Evolutionary conservation across 1,140 invertebrate genomes (phyloP).

Genomic region (Zaprionus lachaisei): DNA sequence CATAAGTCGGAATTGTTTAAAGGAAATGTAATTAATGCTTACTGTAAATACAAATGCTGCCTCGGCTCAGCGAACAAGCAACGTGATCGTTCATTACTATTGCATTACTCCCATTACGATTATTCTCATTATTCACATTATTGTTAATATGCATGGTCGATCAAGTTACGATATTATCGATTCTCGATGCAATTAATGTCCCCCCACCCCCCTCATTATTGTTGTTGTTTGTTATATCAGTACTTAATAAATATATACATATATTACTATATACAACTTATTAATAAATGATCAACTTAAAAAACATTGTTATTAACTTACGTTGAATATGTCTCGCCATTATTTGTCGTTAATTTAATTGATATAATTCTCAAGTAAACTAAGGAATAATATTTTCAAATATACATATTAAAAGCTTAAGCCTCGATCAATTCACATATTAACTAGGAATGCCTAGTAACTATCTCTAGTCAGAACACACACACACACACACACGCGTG

Average conservation of each 20-base stretch:
- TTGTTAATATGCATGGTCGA: constrained; percentile 17
- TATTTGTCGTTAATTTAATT: constrained; percentile 74
- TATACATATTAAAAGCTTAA: constrained; percentile 14
- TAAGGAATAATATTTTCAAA: constrained; percentile 58
- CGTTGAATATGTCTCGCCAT: constrained; percentile 64
- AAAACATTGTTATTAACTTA: constrained; percentile 34
- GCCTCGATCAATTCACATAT: constrained; percentile 10
- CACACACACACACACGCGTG: not conserved
- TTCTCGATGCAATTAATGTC: constrained; percentile 52
- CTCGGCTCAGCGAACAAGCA: constrained; percentile 75
- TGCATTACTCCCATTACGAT: constrained; percentile 18
- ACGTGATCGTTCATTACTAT: constrained; percentile 72
- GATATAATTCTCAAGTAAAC: constrained; percentile 43
- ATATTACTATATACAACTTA: constrained; percentile 15
- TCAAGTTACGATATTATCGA: not conserved
- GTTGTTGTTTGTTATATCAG: constrained; percentile 81
- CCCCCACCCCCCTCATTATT: constrained; percentile 39
- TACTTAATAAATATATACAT: constrained; percentile 62
- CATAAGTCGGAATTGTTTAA: constrained; percentile 65
- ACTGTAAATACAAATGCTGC: constrained; percentile 78
- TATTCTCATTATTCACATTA: not conserved
- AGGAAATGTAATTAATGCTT: constrained; percentile 54
- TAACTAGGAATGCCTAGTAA: constrained; percentile 35
- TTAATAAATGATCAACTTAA: constrained; percentile 10
- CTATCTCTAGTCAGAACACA: constrained; percentile 58